Conservation (phyloP, 2,888 invertebrate genomes). For the Epinotia ramella region DNA sequence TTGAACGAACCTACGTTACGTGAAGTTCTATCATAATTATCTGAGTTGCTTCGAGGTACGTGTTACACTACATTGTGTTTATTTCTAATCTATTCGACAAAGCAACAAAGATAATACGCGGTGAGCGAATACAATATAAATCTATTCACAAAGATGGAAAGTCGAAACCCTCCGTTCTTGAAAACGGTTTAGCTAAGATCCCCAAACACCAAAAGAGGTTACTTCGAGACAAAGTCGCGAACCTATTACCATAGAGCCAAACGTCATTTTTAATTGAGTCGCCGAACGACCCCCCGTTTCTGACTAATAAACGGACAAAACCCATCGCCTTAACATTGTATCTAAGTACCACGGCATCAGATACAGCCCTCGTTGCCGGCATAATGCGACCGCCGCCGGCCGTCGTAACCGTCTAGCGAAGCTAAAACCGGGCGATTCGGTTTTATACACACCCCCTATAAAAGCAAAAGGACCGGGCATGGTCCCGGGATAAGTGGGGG, state of each 20-base stretch:
- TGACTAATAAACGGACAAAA: slow-evolving; percentile 69
- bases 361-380: slow-evolving; percentile 73
- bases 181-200: not conserved
- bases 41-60: no score
- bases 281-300: slow-evolving; percentile 56
- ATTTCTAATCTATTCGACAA: no score
- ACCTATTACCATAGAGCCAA: slow-evolving; percentile 47
- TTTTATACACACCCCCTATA: slow-evolving; percentile 86
- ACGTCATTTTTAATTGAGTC: slow-evolving; percentile 70
- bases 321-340: slow-evolving; percentile 73
- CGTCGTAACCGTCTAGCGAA: slow-evolving; percentile 83
- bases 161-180: not conserved
- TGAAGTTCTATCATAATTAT: no score
- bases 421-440: slow-evolving; percentile 85
- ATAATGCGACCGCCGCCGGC: slow-evolving; percentile 78
- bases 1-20: no score
- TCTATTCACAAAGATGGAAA: not conserved
- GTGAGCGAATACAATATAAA: no score
- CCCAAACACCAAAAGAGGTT: slow-evolving; percentile 25
- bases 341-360: slow-evolving; percentile 75
- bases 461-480: slow-evolving; percentile 85
- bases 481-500: slow-evolving; percentile 83
- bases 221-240: slow-evolving; percentile 28
- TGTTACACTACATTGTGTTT: no score
- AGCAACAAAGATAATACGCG: no score